Percentiles rank a stretch among this genome's conserved stretches.
phyloP scores from a whole-genome alignment of 2,113 vertebrate genomes.

The Gambusia holbrooki region DNA sequence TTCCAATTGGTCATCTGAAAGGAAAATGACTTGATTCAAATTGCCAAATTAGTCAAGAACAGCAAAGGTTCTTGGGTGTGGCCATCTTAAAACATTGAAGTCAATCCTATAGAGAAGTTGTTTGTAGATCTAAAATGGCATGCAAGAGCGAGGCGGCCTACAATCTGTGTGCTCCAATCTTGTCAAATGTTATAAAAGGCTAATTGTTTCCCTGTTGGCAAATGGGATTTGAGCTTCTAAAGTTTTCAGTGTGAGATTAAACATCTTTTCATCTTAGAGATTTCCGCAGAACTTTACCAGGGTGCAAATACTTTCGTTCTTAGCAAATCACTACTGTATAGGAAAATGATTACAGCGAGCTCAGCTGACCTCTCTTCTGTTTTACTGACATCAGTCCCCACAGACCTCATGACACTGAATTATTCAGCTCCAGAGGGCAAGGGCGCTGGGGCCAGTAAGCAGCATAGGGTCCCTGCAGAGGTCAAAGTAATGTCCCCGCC shows the following conservation, averaged over 20 bases:
- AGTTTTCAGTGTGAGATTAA: neutral
- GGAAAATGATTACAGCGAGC: neutral
- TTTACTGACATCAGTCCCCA: neutral
- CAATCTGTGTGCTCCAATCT: neutral
- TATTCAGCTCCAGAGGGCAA: slow-evolving; percentile 27
- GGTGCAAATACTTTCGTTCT: neutral
- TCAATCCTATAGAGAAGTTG: too few species aligned
- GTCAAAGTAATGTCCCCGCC: slow-evolving; percentile 51
- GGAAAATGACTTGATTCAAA: too few species aligned
- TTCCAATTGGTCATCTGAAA: too few species aligned
- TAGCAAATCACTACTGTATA: neutral
- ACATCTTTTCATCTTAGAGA: neutral
- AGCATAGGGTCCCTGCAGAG: slow-evolving; percentile 36
- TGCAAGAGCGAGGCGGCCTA: too few species aligned
- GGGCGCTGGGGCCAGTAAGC: slow-evolving; percentile 18
- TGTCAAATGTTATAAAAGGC: neutral
- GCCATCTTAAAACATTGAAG: too few species aligned
- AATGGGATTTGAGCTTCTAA: neutral
- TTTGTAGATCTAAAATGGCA: too few species aligned
- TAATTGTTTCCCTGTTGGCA: neutral
- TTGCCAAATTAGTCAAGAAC: too few species aligned
- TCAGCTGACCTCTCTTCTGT: neutral
- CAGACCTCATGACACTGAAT: slow-evolving; percentile 23
- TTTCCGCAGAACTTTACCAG: neutral
- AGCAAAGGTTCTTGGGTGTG: too few species aligned